A percentile compares a stretch with the other conserved stretches of the same genome.
Conservation (phyloP, 2,113 vertebrate species). For the Cochlearius cochlearius region DNA sequence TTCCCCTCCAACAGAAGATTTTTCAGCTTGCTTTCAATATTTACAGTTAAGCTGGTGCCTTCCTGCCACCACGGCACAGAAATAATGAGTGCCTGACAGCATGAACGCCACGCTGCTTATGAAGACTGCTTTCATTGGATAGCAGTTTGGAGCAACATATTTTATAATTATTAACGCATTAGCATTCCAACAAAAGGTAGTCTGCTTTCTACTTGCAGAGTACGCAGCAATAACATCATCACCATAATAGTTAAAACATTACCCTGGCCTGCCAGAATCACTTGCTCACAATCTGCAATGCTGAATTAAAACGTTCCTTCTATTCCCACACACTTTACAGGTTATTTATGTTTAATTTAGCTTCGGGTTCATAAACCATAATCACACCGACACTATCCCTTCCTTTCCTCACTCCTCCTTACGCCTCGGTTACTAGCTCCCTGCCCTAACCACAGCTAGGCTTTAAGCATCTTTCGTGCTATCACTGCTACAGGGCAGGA, state of each 20-base stretch:
- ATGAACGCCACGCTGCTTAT: background rate
- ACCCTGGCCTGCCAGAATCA: background rate
- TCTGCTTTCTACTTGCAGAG: background rate
- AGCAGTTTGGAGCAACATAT: background rate
- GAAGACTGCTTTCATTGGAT: background rate
- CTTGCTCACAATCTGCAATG: background rate
- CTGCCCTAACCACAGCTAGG: background rate
- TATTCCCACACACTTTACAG: background rate
- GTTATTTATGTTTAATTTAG: background rate
- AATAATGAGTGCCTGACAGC: background rate
- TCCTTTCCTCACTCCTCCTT: background rate
- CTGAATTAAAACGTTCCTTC: background rate
- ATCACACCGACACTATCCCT: background rate
- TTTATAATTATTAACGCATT: background rate
- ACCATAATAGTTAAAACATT: background rate
- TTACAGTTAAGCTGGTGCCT: background rate
- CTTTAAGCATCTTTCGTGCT: background rate
- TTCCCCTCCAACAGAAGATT: background rate
- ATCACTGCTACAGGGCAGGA: background rate
- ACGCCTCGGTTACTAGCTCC: background rate
- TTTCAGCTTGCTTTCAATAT: conserved; percentile 36
- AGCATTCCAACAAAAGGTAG: background rate
- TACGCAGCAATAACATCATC: background rate
- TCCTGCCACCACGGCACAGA: background rate
- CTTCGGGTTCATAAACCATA: background rate